Evolutionary conservation across 2,797 vertebrate species (phyloP).

Genomic region (Coregonus suidteri): DNA sequence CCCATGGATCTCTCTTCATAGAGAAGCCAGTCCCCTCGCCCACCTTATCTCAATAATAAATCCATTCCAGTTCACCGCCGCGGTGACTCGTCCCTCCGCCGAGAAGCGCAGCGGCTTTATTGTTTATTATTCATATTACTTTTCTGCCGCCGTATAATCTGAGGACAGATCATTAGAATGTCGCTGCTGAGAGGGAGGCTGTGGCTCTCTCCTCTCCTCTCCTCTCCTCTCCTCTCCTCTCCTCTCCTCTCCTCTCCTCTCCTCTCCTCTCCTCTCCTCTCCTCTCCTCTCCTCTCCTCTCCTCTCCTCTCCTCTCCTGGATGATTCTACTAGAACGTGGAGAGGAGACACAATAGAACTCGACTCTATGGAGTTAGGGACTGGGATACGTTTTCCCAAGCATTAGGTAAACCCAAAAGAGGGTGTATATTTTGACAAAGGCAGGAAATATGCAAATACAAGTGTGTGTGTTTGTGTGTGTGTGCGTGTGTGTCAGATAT

Average conservation of each 20-base stretch:
- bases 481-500: neutral
- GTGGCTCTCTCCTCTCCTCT: neutral
- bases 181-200: neutral
- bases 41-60: constrained; percentile 6
- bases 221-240: neutral
- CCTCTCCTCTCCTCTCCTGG: neutral
- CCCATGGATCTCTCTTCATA: neutral
- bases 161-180: constrained; percentile 11
- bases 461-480: neutral
- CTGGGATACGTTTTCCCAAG: neutral
- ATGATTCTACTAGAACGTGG: neutral
- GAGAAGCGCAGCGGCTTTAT: neutral
- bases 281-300: neutral
- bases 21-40: neutral
- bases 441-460: neutral
- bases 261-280: neutral
- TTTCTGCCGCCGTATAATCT: neutral
- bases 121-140: constrained; percentile 11
- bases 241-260: neutral
- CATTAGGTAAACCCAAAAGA: neutral
- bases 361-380: neutral
- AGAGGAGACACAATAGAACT: neutral
- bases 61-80: neutral
- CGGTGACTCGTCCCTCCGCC: neutral
- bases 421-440: neutral